Evolutionary conservation across 2,797 vertebrate genomes (phyloP), one percentile per base, ranked within the genome.

Genomic region (Pipistrellus kuhlii): DNA sequence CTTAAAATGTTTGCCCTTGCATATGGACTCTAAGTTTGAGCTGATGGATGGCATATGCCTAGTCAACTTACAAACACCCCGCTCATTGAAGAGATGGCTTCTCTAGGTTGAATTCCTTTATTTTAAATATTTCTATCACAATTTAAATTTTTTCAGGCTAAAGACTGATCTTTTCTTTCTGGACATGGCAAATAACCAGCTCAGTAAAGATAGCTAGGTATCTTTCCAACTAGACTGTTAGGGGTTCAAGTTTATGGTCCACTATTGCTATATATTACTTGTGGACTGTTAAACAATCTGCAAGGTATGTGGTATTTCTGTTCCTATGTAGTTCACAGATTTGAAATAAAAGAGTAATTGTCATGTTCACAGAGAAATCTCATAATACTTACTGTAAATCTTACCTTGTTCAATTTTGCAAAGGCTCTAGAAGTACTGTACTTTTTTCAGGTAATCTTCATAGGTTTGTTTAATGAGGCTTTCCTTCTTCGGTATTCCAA

Each of bases 271-370:
- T 0, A 30, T 27, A 53, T 57, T 30, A 73, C 1, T 2, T 21
- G 51, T 66, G 5, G 15, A 21, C 27, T 71, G 32, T 23, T 18
- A 41, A 53, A 17, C 0, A 6, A 2, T 85, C 35, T 71, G 7
- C 2, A 27, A 81, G 27, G 1, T 71, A 2, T 53, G 44, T 46
- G 23, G 10, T 15, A 64, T 55, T 87, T 91, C 17, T 55, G 1
- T 25, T 41, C 3, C 21, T 62, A 30, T 30, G 8, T 3, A 57
- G 10, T 57, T 85, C 41, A 80, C 23, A 88, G 30, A 55, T 35
- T 78, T 32, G 25, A 89, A 83, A 17, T 66, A 30, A 92, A 84
- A 83, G 13, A 41, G 72, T 55, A 64, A 66, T 44, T 80, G 59
- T 55, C 11, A 10, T 59, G 73, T 92, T 23, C 21, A 46, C 62